Evolutionary conservation across 1,140 invertebrate genomes (phyloP).

Genomic region (Tachypleus tridentatus): DNA sequence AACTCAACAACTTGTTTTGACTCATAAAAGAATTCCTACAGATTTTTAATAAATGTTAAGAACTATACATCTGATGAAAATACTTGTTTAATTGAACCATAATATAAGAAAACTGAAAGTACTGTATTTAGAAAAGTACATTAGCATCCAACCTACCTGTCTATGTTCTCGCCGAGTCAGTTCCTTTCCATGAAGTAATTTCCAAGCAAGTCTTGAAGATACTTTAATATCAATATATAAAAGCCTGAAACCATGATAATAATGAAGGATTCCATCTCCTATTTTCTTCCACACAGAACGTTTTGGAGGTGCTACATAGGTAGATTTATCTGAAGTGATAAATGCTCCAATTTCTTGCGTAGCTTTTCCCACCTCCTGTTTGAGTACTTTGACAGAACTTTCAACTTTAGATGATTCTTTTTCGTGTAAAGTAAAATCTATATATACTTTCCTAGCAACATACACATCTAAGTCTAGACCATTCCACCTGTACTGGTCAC

Average conservation of each 20-base stretch:
- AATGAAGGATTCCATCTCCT: conserved; percentile 68
- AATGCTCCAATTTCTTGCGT: conserved; percentile 42
- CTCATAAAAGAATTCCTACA: background rate
- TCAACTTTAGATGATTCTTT: conserved; percentile 65
- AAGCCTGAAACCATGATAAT: conserved; percentile 94
- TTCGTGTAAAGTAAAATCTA: background rate
- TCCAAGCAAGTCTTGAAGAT: conserved; percentile 61
- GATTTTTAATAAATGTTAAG: background rate
- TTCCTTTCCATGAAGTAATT: conserved; percentile 68
- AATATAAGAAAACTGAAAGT: too few relatives aligned
- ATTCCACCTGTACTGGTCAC: too few relatives aligned
- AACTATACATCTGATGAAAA: background rate
- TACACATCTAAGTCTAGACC: too few relatives aligned
- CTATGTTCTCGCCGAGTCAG: conserved; percentile 81
- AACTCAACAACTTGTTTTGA: too few relatives aligned
- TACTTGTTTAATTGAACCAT: too few relatives aligned
- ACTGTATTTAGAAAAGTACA: conserved; percentile 4
- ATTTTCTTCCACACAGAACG: conserved; percentile 23
- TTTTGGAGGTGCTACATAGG: conserved; percentile 24
- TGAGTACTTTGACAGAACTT: conserved; percentile 68
- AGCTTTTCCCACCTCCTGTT: conserved; percentile 38
- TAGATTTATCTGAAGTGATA: conserved; percentile 8
- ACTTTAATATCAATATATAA: conserved; percentile 86
- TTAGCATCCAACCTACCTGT: conserved; percentile 42
- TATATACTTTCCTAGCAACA: too few relatives aligned